Conservation (phyloP, 2,113 vertebrate species). For the Eira barbara region DNA sequence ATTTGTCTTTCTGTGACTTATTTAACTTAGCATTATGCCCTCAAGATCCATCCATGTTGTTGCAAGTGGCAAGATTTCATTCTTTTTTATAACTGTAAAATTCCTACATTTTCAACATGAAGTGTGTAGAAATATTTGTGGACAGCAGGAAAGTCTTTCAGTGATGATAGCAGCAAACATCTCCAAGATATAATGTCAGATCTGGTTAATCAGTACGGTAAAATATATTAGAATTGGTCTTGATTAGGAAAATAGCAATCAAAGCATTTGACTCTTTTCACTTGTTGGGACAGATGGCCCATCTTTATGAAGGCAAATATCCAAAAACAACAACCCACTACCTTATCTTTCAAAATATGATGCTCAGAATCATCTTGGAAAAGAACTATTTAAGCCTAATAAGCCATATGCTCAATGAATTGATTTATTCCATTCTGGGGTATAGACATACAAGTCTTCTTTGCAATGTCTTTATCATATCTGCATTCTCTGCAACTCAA, state of each 20-base stretch:
- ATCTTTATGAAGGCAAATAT: conserved; percentile 86
- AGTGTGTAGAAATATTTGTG: background rate
- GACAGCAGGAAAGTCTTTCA: conserved; percentile 22
- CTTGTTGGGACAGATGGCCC: conserved; percentile 85
- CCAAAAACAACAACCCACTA: conserved; percentile 80
- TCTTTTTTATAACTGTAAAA: background rate
- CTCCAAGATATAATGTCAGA: conserved; percentile 74
- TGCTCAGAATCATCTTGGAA: conserved; percentile 86
- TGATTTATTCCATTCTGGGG: conserved; percentile 80
- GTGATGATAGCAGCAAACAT: conserved; percentile 62
- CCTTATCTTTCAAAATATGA: conserved; percentile 87
- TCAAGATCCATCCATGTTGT: background rate
- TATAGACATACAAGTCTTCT: conserved; percentile 78
- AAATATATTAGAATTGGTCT: conserved; percentile 80
- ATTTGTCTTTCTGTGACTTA: background rate
- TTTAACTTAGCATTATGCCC: background rate
- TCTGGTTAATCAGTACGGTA: conserved; percentile 78
- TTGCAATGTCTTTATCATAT: conserved; percentile 74
- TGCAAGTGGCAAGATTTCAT: background rate
- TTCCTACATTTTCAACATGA: background rate
- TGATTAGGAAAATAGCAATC: conserved; percentile 85
- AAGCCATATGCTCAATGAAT: conserved; percentile 87
- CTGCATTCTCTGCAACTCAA: conserved; percentile 71
- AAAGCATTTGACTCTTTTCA: conserved; percentile 81
- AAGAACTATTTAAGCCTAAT: conserved; percentile 85